Conservation (phyloP, 1,140 invertebrate species). For the Luehdorfia chinensis region DNA sequence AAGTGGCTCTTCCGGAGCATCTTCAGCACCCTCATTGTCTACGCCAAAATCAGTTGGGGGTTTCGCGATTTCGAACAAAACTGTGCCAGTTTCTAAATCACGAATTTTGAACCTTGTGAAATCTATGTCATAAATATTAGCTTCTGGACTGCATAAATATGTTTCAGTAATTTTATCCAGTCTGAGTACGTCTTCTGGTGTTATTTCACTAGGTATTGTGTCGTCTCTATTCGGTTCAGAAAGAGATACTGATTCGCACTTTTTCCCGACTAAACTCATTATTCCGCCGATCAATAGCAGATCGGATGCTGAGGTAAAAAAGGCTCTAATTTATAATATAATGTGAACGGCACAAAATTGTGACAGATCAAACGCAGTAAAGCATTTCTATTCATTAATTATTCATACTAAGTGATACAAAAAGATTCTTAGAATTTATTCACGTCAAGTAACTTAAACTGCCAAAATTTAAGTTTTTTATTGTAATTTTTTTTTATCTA, state of each 20-base stretch:
- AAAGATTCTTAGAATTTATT: not conserved
- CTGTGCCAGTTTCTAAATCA: conserved; percentile 94
- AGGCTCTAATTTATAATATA: too few relatives aligned
- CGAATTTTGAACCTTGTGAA: conserved; percentile 98
- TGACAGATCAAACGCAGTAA: conserved; percentile 1
- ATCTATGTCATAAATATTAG: conserved; percentile 98
- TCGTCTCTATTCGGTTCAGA: conserved; percentile 53
- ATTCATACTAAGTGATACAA: conserved; percentile 1
- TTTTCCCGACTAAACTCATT: conserved; percentile 72
- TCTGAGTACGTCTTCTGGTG: conserved; percentile 81
- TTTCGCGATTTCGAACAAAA: conserved; percentile 98
- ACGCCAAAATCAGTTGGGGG: conserved; percentile 84
- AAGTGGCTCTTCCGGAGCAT: conserved; percentile 80
- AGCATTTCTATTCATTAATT: conserved; percentile 8
- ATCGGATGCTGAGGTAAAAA: too few relatives aligned
- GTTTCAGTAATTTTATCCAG: conserved; percentile 80
- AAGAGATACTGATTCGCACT: conserved; percentile 66
- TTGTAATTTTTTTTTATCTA: too few relatives aligned
- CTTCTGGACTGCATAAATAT: conserved; percentile 95
- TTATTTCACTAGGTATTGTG: conserved; percentile 63
- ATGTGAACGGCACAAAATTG: too few relatives aligned
- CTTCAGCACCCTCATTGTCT: conserved; percentile 80
- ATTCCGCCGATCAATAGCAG: conserved; percentile 26
- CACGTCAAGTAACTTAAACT: too few relatives aligned
- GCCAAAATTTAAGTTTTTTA: too few relatives aligned